These are phyloP conservation scores for Thaleichthys pacificus DNA, from an alignment of 2,797 vertebrate genomes.

Conservation along the genomic window DNA sequence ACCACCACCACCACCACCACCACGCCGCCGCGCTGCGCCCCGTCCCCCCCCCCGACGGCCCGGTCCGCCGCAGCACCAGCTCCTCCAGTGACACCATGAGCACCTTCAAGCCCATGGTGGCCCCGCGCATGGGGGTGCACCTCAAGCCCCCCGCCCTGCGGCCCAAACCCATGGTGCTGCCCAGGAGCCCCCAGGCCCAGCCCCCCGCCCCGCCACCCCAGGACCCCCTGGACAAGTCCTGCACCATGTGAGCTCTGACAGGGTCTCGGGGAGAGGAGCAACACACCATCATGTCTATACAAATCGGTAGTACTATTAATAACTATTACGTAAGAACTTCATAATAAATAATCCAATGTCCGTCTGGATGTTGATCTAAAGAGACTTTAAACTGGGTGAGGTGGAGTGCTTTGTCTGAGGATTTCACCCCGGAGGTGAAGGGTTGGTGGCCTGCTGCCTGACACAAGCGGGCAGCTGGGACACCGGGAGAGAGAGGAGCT, in stretches of 20 bases:
- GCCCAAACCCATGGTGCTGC: constrained; percentile 94
- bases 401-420: constrained; percentile 66
- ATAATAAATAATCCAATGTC: constrained; percentile 32
- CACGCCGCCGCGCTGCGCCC: constrained; percentile 66
- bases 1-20: constrained; percentile 39
- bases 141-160: constrained; percentile 94
- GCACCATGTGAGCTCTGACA: constrained; percentile 87
- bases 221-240: constrained; percentile 93
- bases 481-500: no score
- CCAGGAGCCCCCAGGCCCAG: constrained; percentile 78
- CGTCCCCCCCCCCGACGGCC: constrained; percentile 69
- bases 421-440: constrained; percentile 42
- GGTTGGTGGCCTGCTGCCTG: constrained; percentile 6
- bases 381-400: constrained; percentile 38
- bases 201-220: constrained; percentile 74
- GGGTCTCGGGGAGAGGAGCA: constrained; percentile 14
- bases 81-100: constrained; percentile 90
- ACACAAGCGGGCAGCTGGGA: background rate
- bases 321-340: constrained; percentile 51
- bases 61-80: constrained; percentile 90
- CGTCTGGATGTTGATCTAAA: constrained; percentile 18
- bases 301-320: constrained; percentile 41
- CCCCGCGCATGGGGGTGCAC: constrained; percentile 95
- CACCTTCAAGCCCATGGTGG: constrained; percentile 93
- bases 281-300: constrained; percentile 40